A percentile compares a stretch with the other conserved stretches of the same genome.
phyloP scores from a whole-genome alignment of 2,797 vertebrate genomes.

The Pseudopleuronectes americanus region DNA sequence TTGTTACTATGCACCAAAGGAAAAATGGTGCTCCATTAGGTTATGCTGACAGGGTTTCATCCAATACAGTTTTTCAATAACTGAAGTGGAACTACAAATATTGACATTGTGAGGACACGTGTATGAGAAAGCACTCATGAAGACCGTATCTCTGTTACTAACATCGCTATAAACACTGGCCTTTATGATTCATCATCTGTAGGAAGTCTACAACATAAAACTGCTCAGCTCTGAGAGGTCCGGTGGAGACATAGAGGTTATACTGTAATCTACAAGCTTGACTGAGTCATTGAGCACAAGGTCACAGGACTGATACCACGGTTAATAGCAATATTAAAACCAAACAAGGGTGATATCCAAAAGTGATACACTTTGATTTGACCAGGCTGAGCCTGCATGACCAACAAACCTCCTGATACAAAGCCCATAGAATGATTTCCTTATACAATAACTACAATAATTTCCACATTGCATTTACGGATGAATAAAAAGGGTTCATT shows the following conservation, averaged over 20 bases:
- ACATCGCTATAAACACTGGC: constrained; percentile 76
- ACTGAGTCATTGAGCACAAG: constrained; percentile 67
- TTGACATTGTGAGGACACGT: constrained; percentile 72
- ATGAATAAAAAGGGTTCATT: not conserved
- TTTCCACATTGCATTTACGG: not conserved
- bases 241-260: constrained; percentile 61
- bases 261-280: constrained; percentile 65
- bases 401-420: not conserved
- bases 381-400: not conserved
- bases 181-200: constrained; percentile 81
- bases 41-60: constrained; percentile 26
- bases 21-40: not conserved
- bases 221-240: constrained; percentile 65
- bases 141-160: constrained; percentile 70
- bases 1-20: constrained; percentile 26
- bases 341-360: constrained; percentile 47
- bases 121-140: constrained; percentile 67
- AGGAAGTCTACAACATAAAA: constrained; percentile 81
- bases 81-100: constrained; percentile 55
- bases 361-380: constrained; percentile 36
- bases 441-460: not conserved
- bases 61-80: constrained; percentile 35
- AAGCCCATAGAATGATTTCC: not conserved
- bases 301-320: constrained; percentile 59
- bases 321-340: constrained; percentile 67